phyloP scores from a whole-genome alignment of 2,888 invertebrate species.

The Cataglyphis cursor region DNA sequence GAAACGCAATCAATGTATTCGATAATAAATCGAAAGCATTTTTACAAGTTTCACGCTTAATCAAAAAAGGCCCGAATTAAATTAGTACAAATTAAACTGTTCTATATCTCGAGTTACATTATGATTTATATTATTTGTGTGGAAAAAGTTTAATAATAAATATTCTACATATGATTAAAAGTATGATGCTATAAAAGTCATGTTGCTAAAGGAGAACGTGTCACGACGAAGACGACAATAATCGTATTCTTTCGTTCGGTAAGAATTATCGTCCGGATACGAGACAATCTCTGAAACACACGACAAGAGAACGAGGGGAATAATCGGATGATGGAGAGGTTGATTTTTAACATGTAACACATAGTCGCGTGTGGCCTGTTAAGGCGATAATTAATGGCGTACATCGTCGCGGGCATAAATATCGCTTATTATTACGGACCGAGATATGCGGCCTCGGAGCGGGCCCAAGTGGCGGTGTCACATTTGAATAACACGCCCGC shows the following conservation, averaged over 20 bases:
- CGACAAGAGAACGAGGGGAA: neutral
- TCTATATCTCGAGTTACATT: neutral
- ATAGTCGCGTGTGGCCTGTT: slow-evolving; percentile 74
- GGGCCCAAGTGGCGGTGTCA: slow-evolving; percentile 79
- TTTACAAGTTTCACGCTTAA: neutral
- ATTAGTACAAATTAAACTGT: neutral
- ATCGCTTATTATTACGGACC: slow-evolving; percentile 75
- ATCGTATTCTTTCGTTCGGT: neutral
- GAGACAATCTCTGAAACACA: slow-evolving; percentile 18
- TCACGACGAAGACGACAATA: neutral
- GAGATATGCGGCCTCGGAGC: slow-evolving; percentile 70
- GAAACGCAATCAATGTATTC: neutral
- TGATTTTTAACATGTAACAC: slow-evolving; percentile 68
- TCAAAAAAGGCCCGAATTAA: neutral
- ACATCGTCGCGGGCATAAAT: slow-evolving; percentile 75
- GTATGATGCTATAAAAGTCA: neutral
- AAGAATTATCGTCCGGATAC: slow-evolving; percentile 25
- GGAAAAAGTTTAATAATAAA: neutral
- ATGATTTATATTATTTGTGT: neutral
- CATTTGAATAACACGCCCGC: slow-evolving; percentile 86
- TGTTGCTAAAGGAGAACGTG: neutral
- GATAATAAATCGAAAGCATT: neutral
- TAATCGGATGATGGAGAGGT: slow-evolving; percentile 37
- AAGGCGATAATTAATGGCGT: slow-evolving; percentile 81
- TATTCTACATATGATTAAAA: neutral